Base-by-base conservation (phyloP, 2,113 vertebrate genomes). In the Hippolais icterina region DNA sequence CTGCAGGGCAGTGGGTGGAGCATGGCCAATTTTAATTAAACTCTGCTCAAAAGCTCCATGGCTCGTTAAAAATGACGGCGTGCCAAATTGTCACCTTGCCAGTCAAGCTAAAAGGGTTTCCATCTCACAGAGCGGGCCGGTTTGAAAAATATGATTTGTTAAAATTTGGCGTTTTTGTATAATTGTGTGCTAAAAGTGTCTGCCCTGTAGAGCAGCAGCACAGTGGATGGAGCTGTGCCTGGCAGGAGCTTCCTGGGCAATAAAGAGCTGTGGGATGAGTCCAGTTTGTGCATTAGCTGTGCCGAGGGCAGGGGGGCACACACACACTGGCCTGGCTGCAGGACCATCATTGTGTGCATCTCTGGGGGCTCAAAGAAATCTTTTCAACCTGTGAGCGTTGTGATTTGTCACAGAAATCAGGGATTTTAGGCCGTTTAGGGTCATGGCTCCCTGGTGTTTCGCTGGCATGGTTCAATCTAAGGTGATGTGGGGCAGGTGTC, bases 311-410 rank as follows among this genome's bases (percentile, higher is more conserved):
- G 5, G 41, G 1, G 5, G 22, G 15, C n/a, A 37, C 11, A 11
- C 7, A 3, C 5, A 2, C 5, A 7, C 11, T 13, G 64, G 22
- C 18, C 19, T 60, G 31, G 42, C 31, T 42, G 24, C 18, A 15
- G 35, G 31, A 15, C 6, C 23, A 39, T 6, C 11, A 0, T 6
- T 29, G 5, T 0, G 0, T 20, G 33, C n/a, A n/a, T n/a, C n/a
- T n/a, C n/a, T n/a, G n/a, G n/a, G n/a, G n/a, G n/a, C n/a, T n/a
- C n/a, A n/a, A n/a, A n/a, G n/a, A n/a, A 21, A 5, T 1, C 5
- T 50, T 74, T 64, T 74, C 7, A 22, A 14, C 6, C 35, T 70
- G 7, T 16, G 5, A 27, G 12, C 37, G 42, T 33, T 15, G 25
- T 35, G 50, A 22, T 74, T 54, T 81, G 20, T 31, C 10, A 3